Conservation (phyloP, 23 tunicate genomes). For the Ciona savignyi region DNA sequence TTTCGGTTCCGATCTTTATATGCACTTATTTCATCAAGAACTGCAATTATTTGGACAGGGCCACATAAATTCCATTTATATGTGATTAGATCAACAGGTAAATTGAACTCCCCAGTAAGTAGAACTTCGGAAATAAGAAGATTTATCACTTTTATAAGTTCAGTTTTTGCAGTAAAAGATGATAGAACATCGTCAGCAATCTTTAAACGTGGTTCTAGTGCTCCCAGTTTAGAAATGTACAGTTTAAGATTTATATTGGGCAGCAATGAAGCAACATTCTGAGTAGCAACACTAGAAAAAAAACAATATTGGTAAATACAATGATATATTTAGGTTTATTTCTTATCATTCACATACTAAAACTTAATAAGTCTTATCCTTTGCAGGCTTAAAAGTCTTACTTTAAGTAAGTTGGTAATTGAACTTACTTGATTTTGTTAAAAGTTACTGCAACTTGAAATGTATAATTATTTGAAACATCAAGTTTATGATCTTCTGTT, state of each 20-base stretch:
- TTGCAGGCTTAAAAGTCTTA: no score
- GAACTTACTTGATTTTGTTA: not conserved
- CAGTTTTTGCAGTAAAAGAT: not conserved
- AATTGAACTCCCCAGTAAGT: not conserved
- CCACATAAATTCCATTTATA: not conserved
- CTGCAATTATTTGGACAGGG: not conserved
- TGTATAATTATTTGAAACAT: not conserved
- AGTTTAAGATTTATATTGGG: not conserved
- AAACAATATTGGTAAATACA: not conserved
- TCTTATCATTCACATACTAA: not conserved
- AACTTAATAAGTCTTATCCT: not conserved
- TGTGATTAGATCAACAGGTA: not conserved
- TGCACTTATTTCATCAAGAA: not conserved
- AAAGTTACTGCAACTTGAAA: not conserved
- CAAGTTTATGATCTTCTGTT: not conserved
- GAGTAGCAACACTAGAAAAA: not conserved
- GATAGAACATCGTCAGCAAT: not conserved
- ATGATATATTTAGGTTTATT: not conserved
- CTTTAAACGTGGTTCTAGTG: not conserved
- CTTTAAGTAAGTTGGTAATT: no score
- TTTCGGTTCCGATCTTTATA: not conserved
- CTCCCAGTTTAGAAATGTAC: not conserved
- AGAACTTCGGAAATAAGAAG: not conserved
- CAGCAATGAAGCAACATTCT: not conserved
- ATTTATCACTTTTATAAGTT: not conserved